Conservation (phyloP, 2,113 vertebrate species). For the Stegastes partitus region DNA sequence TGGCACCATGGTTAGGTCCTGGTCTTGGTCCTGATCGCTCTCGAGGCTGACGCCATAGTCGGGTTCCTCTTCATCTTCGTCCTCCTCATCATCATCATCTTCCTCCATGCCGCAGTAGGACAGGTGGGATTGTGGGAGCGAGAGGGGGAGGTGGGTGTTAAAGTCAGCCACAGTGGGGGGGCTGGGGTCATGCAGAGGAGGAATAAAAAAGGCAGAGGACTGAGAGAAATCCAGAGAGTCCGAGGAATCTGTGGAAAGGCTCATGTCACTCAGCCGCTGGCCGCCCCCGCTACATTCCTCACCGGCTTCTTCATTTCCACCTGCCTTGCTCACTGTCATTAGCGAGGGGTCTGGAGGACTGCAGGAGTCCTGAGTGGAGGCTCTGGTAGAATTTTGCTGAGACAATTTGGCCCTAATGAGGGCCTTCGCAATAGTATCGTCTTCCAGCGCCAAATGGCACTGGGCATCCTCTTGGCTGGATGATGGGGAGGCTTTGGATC, state of each 20-base stretch:
- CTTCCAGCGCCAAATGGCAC: conserved; percentile 76
- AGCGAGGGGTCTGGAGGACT: conserved; percentile 27
- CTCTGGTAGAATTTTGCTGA: conserved; percentile 20
- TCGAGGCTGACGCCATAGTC: conserved; percentile 72
- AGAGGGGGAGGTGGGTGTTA: conserved; percentile 83
- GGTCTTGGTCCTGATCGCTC: conserved; percentile 77
- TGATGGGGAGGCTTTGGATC: conserved; percentile 81
- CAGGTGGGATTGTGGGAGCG: conserved; percentile 83
- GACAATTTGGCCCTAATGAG: conserved; percentile 76
- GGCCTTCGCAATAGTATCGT: conserved; percentile 71
- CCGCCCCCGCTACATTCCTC: conserved; percentile 67
- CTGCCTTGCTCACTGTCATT: conserved; percentile 17
- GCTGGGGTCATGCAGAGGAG: conserved; percentile 82
- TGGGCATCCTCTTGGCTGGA: conserved; percentile 84
- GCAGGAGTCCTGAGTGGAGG: conserved; percentile 16
- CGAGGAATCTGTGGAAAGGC: conserved; percentile 95
- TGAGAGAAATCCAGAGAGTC: conserved; percentile 92
- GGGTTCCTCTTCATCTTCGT: conserved; percentile 74
- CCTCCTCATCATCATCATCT: conserved; percentile 82
- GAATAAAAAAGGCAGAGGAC: conserved; percentile 79
- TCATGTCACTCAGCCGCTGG: conserved; percentile 95
- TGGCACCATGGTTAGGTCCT: conserved; percentile 76
- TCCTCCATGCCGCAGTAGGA: conserved; percentile 89
- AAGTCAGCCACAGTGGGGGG: conserved; percentile 65
- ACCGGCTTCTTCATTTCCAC: not conserved